These are phyloP conservation scores for Diplazon laetatorius DNA, from an alignment of 2,888 invertebrate species.

Conservation along the genomic window DNA sequence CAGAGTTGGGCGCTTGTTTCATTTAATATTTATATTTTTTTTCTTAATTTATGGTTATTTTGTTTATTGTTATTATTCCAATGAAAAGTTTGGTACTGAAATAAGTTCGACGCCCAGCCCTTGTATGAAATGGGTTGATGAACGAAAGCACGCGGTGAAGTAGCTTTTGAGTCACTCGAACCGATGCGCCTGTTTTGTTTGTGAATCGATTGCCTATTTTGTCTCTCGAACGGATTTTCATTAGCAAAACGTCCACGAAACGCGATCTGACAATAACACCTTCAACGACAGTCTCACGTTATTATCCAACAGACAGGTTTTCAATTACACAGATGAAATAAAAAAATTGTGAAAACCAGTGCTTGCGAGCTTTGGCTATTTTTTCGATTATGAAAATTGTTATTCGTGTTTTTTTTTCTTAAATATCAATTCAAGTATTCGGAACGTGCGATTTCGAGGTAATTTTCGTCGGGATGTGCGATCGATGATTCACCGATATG, in stretches of 20 bases:
- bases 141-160: slow-evolving; percentile 8
- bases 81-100: not conserved
- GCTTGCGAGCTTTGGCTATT: slow-evolving; percentile 20
- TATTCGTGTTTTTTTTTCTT: not conserved
- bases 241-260: slow-evolving; percentile 15
- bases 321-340: not conserved
- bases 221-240: slow-evolving; percentile 24
- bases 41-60: not conserved
- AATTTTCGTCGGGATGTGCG: not conserved
- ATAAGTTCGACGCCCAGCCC: slow-evolving; percentile 6
- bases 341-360: not conserved
- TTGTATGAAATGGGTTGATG: not conserved
- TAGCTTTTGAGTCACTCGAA: slow-evolving; percentile 9
- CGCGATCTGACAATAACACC: slow-evolving; percentile 41
- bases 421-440: not conserved
- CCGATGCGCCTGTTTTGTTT: not conserved
- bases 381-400: not conserved
- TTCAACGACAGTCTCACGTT: slow-evolving; percentile 11
- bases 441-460: too few relatives aligned
- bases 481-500: slow-evolving; percentile 14
- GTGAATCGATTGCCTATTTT: slow-evolving; percentile 4
- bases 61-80: not conserved
- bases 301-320: slow-evolving; percentile 10
- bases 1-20: slow-evolving; percentile 17
- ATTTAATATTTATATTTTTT: too few relatives aligned